These are phyloP conservation scores for Mycetomoellerius zeteki DNA, from an alignment of 1,140 invertebrate species.

Conservation along the genomic window DNA sequence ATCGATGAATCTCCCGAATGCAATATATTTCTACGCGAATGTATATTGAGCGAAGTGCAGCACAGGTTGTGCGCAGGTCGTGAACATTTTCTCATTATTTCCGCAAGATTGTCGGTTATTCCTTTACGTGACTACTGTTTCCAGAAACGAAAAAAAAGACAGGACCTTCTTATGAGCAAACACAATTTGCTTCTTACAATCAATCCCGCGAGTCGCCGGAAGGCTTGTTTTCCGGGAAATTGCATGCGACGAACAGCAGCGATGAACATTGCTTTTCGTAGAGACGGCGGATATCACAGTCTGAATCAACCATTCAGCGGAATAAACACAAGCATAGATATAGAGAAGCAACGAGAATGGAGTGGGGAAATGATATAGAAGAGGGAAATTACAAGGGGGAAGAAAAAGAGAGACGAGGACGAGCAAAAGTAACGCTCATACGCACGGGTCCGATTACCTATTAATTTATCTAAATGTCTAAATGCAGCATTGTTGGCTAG, in stretches of 20 bases:
- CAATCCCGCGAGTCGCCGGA: conserved; percentile 67
- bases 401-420: too few species aligned
- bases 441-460: conserved; percentile 22
- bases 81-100: conserved; percentile 52
- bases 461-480: conserved; percentile 80
- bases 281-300: conserved; percentile 63
- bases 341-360: neutral
- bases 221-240: conserved; percentile 71
- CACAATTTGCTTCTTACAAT: conserved; percentile 72
- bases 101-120: conserved; percentile 30
- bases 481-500: conserved; percentile 63
- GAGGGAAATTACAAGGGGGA: neutral
- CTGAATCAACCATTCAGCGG: conserved; percentile 59
- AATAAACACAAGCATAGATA: conserved; percentile 53
- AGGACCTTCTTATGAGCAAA: conserved; percentile 48
- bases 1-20: neutral
- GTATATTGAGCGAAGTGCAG: neutral
- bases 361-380: neutral
- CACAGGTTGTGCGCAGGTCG: neutral
- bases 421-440: neutral
- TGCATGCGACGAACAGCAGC: conserved; percentile 68
- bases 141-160: conserved; percentile 6
- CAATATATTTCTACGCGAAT: neutral
- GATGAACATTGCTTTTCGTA: conserved; percentile 74
- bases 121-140: conserved; percentile 38